Conservation (phyloP, 2,797 vertebrate genomes). For the Columba guinea region DNA sequence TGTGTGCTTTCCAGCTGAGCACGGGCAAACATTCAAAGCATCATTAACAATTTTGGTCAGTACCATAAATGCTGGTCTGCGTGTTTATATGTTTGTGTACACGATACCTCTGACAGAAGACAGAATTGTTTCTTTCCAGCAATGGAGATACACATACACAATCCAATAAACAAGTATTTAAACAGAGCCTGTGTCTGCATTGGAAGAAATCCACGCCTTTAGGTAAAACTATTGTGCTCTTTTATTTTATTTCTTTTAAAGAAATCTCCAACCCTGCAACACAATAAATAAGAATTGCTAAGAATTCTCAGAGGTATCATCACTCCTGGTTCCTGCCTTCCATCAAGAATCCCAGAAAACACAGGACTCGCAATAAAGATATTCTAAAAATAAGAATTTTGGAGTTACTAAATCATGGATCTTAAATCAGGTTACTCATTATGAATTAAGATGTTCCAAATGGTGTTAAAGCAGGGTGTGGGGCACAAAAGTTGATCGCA, state of each 20-base stretch:
- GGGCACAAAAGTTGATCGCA: not conserved
- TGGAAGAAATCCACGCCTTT: not conserved
- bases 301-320: not conserved
- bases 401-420: not conserved
- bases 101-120: not conserved
- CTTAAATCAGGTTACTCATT: not conserved
- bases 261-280: not conserved
- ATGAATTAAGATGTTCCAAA: not conserved
- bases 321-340: not conserved
- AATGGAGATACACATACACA: not conserved
- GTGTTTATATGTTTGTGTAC: not conserved
- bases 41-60: not conserved
- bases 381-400: not conserved
- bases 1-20: slow-evolving; percentile 18
- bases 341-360: not conserved
- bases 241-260: not conserved
- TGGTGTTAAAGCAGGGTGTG: not conserved
- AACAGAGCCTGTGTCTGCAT: not conserved
- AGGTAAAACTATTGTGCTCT: not conserved
- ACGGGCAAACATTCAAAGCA: not conserved
- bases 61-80: not conserved
- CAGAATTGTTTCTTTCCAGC: not conserved
- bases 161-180: not conserved
- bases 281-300: not conserved
- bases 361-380: not conserved